A percentile compares a stretch with the other conserved stretches of the same genome.
Conservation (phyloP, 2,113 vertebrate genomes). For the Oncorhynchus keta region DNA sequence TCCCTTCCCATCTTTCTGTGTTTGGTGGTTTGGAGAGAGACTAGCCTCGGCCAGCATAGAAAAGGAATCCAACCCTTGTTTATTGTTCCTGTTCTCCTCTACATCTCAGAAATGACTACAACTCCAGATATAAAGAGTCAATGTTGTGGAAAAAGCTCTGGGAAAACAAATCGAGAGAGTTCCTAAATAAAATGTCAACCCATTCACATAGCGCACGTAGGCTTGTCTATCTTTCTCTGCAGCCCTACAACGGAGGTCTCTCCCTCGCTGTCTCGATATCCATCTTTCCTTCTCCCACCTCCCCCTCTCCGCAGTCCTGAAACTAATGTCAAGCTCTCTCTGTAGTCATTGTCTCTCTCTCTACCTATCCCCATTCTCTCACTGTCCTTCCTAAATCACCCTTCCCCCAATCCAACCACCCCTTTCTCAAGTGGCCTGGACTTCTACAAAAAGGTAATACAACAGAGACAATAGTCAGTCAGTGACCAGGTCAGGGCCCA, state of each 20-base stretch:
- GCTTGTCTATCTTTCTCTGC: background rate
- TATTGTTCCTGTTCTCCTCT: slow-evolving; percentile 42
- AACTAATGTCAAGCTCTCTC: background rate
- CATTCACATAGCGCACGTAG: slow-evolving; percentile 47
- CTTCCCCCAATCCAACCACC: background rate
- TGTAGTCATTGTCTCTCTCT: background rate
- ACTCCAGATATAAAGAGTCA: slow-evolving; percentile 45
- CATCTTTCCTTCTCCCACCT: slow-evolving; percentile 9
- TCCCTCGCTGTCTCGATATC: background rate
- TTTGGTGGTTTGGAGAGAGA: background rate
- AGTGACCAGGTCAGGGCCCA: background rate
- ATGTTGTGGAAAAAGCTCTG: slow-evolving; percentile 28
- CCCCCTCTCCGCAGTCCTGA: background rate
- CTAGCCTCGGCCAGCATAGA: background rate
- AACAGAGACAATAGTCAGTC: background rate
- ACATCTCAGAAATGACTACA: slow-evolving; percentile 27
- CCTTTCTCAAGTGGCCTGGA: background rate
- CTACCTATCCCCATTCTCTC: background rate
- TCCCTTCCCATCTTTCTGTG: background rate
- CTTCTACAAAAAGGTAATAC: background rate
- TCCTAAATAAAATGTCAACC: slow-evolving; percentile 43
- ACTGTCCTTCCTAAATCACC: background rate
- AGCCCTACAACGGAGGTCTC: background rate
- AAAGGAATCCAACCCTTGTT: background rate
- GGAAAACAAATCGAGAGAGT: slow-evolving; percentile 51